Conservation (phyloP, 1,140 invertebrate species). For the Lepidurus apus region DNA sequence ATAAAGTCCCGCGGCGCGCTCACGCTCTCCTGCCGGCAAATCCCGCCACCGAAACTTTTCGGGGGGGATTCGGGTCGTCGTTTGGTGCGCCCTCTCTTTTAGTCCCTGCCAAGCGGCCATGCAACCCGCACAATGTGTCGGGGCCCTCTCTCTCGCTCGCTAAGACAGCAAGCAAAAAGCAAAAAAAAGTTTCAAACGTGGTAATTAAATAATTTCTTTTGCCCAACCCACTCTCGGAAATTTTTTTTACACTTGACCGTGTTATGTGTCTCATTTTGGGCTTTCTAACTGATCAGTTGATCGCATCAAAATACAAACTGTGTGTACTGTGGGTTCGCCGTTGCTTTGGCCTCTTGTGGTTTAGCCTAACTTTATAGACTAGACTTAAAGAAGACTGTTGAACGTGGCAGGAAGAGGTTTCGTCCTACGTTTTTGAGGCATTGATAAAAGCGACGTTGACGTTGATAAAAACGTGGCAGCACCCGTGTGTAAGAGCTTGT, state of each 20-base stretch:
- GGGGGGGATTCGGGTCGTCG: background rate
- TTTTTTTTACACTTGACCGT: too few species aligned
- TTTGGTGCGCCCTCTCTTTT: background rate
- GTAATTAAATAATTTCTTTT: too few species aligned
- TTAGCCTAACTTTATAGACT: background rate
- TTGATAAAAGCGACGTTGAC: background rate
- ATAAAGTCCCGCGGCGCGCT: slow-evolving; percentile 16
- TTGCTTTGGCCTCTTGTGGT: too few species aligned
- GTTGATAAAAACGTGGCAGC: background rate
- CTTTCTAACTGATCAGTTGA: too few species aligned
- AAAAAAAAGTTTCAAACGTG: too few species aligned
- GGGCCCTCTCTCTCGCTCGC: background rate
- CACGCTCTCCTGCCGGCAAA: slow-evolving; percentile 17
- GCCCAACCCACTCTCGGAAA: too few species aligned
- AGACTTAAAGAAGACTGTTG: background rate
- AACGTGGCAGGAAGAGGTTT: slow-evolving; percentile 19
- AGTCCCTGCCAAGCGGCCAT: slow-evolving; percentile 12
- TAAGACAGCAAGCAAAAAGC: background rate
- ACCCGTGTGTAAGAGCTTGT: too few species aligned
- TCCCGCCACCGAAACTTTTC: background rate
- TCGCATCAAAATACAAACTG: too few species aligned
- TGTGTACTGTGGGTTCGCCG: too few species aligned
- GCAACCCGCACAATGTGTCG: slow-evolving; percentile 8
- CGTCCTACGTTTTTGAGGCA: slow-evolving; percentile 1
- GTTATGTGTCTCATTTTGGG: too few species aligned